Base-by-base conservation (phyloP, 2,888 invertebrate genomes). In the Oscheius onirici region DNA sequence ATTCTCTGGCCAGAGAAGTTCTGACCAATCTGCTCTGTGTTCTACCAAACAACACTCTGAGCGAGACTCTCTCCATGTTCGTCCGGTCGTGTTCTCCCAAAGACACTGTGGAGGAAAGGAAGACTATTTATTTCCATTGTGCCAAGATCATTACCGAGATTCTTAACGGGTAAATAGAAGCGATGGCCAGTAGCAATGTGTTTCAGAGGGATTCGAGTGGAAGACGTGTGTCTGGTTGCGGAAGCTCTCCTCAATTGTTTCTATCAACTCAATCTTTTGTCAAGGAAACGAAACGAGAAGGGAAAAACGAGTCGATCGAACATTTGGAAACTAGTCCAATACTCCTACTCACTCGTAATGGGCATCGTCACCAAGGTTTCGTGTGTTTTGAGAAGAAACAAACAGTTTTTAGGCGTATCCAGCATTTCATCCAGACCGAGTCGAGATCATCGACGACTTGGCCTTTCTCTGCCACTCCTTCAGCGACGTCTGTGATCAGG, bases 401-500 rank as follows among this genome's bases (percentile, higher is more conserved):
- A 20, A 20, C 22, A 15, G 3, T 28, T 73, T 82, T 46, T 63
- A 83, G 82, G 74, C 77, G 34, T 86, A 80, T 73, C 76, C 82
- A 8, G 77, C 81, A 34, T 74, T 73, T 46, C 80, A 84, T 67
- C 78, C 79, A 6, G 80, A 83, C 49, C 67, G 85, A 10, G 81
- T 85, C 11, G 83, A 84, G 46, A 72, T 84, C 51, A 65, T 85
- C 49, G 81, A 80, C 41, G 84, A 86, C 70, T 61, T 84, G 46
- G 80, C 85, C 6, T 81, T 78, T 51, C 54, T 84, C n/a, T 85
- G 85, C 68, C 75, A 79, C 58, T 57, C 83, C 49, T 85, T 73
- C 73, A 77, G 79, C n/a, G 85, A 85, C 65, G 82, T 83, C 28
- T 83, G 83, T 49, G 85, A 85, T 74, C 80, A 82, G 68, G 80